A percentile compares a stretch with the other conserved stretches of the same genome.
Evolutionary conservation across 2,113 vertebrate species (phyloP).

Genomic region (Sylvietta virens): DNA sequence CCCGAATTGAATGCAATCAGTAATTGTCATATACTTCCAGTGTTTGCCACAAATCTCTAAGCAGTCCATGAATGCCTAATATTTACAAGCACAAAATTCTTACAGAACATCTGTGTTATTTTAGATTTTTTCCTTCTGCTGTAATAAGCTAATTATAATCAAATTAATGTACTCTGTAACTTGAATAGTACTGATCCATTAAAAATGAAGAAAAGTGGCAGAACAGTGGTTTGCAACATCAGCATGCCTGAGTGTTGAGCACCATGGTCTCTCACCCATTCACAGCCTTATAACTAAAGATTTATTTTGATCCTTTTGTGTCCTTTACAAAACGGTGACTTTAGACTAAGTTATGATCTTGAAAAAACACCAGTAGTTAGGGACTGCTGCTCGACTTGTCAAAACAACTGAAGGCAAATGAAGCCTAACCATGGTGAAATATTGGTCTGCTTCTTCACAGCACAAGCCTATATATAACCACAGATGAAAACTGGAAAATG

Average conservation of each 20-base stretch:
- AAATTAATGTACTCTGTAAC: background rate
- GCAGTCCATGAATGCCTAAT: background rate
- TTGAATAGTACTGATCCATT: background rate
- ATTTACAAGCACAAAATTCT: background rate
- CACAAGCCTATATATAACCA: background rate
- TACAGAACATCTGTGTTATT: background rate
- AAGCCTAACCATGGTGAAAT: conserved; percentile 31
- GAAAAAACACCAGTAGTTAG: conserved; percentile 14
- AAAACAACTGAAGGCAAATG: conserved; percentile 55
- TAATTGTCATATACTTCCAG: background rate
- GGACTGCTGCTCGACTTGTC: conserved; percentile 37
- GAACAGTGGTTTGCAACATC: background rate
- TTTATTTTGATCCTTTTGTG: conserved; percentile 40
- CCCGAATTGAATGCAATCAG: background rate
- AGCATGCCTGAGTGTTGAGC: background rate
- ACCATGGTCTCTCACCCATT: background rate
- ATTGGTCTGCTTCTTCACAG: background rate
- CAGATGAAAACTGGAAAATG: background rate
- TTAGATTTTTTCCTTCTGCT: background rate
- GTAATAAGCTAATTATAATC: background rate
- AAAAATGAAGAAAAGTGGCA: background rate
- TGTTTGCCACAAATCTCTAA: background rate
- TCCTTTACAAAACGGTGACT: conserved; percentile 37
- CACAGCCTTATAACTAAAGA: background rate
- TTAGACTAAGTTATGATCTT: conserved; percentile 26